phyloP scores from a whole-genome alignment of 2,797 vertebrate genomes.

The Macrochelys suwanniensis region DNA sequence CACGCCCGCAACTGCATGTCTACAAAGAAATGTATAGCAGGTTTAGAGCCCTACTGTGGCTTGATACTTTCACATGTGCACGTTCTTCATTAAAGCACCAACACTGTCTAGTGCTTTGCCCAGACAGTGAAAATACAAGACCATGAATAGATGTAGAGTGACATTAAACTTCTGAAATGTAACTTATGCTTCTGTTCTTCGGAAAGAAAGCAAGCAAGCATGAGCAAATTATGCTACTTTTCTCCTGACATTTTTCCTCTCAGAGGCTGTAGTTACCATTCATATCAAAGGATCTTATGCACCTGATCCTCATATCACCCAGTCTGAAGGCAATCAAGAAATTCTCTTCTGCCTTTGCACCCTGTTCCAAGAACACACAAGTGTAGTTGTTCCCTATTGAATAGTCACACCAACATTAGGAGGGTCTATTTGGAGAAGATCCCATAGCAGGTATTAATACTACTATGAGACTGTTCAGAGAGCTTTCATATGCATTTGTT shows the following conservation, averaged over 20 bases:
- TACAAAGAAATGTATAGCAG: conserved; percentile 57
- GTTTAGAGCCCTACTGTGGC: not conserved
- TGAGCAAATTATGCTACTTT: rapidly evolving
- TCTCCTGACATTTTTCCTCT: not conserved
- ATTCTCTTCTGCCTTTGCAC: not conserved
- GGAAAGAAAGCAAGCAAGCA: not conserved
- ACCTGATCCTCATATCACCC: not conserved
- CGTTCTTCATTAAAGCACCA: not conserved
- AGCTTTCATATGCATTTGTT: not conserved
- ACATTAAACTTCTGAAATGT: not conserved
- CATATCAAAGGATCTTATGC: not conserved
- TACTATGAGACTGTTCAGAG: not conserved
- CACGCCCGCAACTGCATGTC: conserved; percentile 92
- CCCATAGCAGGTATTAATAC: not conserved
- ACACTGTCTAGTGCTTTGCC: not conserved
- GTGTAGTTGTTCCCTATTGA: not conserved
- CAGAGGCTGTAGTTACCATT: not conserved
- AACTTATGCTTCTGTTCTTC: not conserved
- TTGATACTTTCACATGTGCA: not conserved
- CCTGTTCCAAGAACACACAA: not conserved
- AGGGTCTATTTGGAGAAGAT: not conserved
- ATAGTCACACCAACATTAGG: not conserved
- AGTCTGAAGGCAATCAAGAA: not conserved
- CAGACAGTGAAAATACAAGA: not conserved
- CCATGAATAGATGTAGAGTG: not conserved